Percentiles rank a stretch among this genome's conserved stretches.
phyloP scores from a whole-genome alignment of 2,797 vertebrate genomes.

The Sparus aurata region DNA sequence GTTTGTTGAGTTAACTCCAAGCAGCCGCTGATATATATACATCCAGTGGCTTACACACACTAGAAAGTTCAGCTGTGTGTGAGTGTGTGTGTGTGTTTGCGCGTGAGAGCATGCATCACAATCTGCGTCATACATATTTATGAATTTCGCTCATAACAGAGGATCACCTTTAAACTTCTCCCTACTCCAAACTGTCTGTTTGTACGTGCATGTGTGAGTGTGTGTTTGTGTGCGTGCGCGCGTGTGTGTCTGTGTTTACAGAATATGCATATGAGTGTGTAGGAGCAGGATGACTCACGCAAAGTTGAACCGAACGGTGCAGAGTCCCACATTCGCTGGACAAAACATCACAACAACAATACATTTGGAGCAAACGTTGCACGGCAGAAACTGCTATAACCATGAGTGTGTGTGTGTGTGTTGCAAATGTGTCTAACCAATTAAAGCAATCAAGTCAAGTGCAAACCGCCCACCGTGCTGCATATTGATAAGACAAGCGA shows the following conservation, averaged over 20 bases:
- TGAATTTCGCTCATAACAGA: slow-evolving; percentile 68
- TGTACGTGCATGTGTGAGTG: slow-evolving; percentile 30
- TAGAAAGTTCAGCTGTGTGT: slow-evolving; percentile 9
- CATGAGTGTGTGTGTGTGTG: neutral
- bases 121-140: slow-evolving; percentile 72
- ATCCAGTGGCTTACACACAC: slow-evolving; percentile 28
- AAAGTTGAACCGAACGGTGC: slow-evolving; percentile 56
- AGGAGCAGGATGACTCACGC: slow-evolving; percentile 76
- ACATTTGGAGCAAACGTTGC: slow-evolving; percentile 37
- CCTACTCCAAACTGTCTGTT: slow-evolving; percentile 62
- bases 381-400: slow-evolving; percentile 21
- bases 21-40: slow-evolving; percentile 38
- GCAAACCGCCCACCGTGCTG: slow-evolving; percentile 71
- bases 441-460: slow-evolving; percentile 79
- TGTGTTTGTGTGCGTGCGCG: slow-evolving; percentile 45
- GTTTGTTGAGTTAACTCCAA: slow-evolving; percentile 80
- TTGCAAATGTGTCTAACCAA: slow-evolving; percentile 61
- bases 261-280: slow-evolving; percentile 74
- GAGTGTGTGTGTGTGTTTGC: slow-evolving; percentile 19
- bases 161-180: slow-evolving; percentile 71
- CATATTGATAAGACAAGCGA: slow-evolving; percentile 71
- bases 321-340: slow-evolving; percentile 61
- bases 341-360: slow-evolving; percentile 65
- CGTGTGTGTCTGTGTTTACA: slow-evolving; percentile 55
- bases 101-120: slow-evolving; percentile 17